Base-by-base conservation (phyloP, 2,113 vertebrate species). In the Xenopus tropicalis region DNA sequence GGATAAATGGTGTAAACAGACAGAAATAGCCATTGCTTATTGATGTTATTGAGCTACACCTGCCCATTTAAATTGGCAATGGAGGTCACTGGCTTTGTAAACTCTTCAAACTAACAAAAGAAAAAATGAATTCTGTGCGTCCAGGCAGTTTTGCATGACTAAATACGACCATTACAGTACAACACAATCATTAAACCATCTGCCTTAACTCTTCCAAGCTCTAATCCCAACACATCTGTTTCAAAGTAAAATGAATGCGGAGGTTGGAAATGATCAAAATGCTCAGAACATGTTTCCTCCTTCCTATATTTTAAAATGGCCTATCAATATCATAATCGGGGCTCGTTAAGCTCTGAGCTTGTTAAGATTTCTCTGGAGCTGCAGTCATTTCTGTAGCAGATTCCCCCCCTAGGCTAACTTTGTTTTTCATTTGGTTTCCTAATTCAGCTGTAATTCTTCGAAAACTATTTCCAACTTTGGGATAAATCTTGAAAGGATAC, bases 401-500 rank as follows among this genome's bases (percentile, higher is more conserved):
- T 63, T 69, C 19, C 29, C 72, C 72, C 62, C 73, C 37, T 19
- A 75, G 73, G 73, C 72, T 24, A 69, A 59, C 37, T 66, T 66
- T 24, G 52, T 74, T 67, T 75, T 69, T 75, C 58, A 51, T 75
- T 69, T 56, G 24, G 73, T 22, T 74, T 75, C 62, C 66, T 69
- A 69, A 75, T 75, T 75, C 73, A 75, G 67, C 66, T 75, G 73
- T 69, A 75, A 75, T 75, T 75, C 73, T 75, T 69, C 61, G 66
- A 75, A 75, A 75, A 69, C 73, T 62, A 63, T 75, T 75, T 75
- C 66, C 66, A 75, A 75, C 66, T 75, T 75, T 75, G 58, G 66
- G 66, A 69, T 75, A 75, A 75, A 75, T 75, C 73, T 75, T 75
- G 48, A 75, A 75, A 74, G 72, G 73, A 62, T 63, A 43, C 58